Conservation (phyloP, 2,888 invertebrate genomes). For the Pammene aurita region DNA sequence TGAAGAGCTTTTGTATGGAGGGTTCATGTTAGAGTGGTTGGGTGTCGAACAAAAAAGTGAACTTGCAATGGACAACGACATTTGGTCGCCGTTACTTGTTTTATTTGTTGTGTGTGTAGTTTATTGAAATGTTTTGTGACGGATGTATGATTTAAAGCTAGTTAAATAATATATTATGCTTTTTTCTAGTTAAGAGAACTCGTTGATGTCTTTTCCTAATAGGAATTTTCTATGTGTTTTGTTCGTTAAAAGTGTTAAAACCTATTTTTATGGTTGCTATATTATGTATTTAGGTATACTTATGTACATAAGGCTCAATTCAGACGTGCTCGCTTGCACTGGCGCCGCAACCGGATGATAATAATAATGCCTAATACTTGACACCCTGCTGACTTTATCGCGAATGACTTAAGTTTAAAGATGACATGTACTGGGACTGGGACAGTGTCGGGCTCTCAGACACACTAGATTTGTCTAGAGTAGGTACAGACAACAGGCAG, state of each 20-base stretch:
- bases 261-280: not conserved
- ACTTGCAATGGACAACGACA: constrained; percentile 37
- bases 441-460: too few relatives aligned
- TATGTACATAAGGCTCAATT: too few relatives aligned
- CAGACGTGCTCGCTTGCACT: too few relatives aligned
- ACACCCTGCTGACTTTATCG: too few relatives aligned
- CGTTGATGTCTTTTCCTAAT: constrained; percentile 11
- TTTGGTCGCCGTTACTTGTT: constrained; percentile 31
- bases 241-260: not conserved
- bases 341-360: too few relatives aligned
- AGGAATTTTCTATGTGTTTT: not conserved
- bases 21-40: constrained; percentile 3
- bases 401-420: too few relatives aligned
- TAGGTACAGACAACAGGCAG: too few relatives aligned
- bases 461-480: too few relatives aligned
- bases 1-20: constrained; percentile 7
- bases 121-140: not conserved
- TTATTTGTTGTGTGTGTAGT: not conserved
- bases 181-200: not conserved
- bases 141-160: not conserved
- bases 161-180: too few relatives aligned
- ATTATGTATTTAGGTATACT: too few relatives aligned
- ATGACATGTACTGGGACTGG: too few relatives aligned
- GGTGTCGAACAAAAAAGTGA: constrained; percentile 24
- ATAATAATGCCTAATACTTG: too few relatives aligned